Evolutionary conservation across 37 sponge, comb jelly and placozoan genomes (phyloP), one percentile per base, ranked within the genome.

Genomic region (Hormiphora californensis): DNA sequence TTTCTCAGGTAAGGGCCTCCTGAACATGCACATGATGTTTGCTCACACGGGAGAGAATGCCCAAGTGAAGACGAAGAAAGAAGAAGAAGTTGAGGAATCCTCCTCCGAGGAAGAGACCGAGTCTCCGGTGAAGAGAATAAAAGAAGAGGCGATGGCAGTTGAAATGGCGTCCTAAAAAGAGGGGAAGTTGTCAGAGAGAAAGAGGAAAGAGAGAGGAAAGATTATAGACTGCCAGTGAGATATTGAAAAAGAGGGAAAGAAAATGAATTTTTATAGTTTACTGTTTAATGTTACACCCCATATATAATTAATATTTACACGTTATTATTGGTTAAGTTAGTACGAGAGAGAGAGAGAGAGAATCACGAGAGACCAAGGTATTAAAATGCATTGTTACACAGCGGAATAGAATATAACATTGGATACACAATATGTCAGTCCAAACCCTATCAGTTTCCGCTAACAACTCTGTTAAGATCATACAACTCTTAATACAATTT

Each of bases 1-100:
- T n/a, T n/a, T n/a, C n/a, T n/a, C n/a, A n/a, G 81, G 81, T 1
- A 73, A 73, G 43, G 81, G 81, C 0, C 81, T 73, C 4, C 81
- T 73, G 25, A 73, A 73, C 46, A 39, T 73, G 43, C 81, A 73
- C 81, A 73, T 73, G n/a, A 73, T 73, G 81, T 73, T 73, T 28
- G 32, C 81, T 22, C 81, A 73, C 44, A n/a, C n/a, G n/a, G 81
- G 81, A 3, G 81, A 73, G 21, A 73, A 33, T n/a, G 25, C 0
- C 36, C 21, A 19, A 28, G 27, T 11, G 28, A 73, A 73, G 25
- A 73, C 40, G 38, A 34, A 65, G 38, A 11, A 15, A 19, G 39
- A 9, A 0, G 81, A n/a, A 7, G 44, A 39, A 22, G 38, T 33
- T 73, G 46, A 73, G 5, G 46, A 39, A 30, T 43, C 21, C n/a